Percentiles rank a stretch among this genome's conserved stretches.
Conservation (phyloP, 2,113 vertebrate genomes). For the Urocitellus parryii region DNA sequence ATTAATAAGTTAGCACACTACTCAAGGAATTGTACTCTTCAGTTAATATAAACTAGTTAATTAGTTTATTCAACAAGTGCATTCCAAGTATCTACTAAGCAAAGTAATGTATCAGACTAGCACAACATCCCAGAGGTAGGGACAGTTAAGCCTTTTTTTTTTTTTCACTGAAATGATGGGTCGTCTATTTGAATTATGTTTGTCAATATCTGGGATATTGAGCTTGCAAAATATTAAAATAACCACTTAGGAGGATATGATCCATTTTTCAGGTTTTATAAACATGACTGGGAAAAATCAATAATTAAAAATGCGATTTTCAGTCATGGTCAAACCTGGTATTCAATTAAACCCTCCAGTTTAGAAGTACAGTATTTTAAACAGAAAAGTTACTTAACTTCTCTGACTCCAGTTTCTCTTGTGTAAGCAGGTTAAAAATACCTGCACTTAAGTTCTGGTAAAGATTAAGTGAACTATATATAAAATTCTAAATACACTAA, state of each 20-base stretch:
- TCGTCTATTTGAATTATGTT: slow-evolving; percentile 36
- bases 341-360: background rate
- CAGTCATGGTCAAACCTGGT: background rate
- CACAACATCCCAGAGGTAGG: too few relatives aligned
- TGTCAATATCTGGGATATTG: slow-evolving; percentile 30
- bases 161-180: slow-evolving; percentile 14
- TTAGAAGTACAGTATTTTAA: background rate
- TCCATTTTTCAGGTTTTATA: slow-evolving; percentile 51
- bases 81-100: background rate
- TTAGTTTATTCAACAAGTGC: background rate
- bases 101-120: background rate
- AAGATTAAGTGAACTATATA: background rate
- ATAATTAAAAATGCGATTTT: slow-evolving; percentile 1
- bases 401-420: background rate
- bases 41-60: background rate
- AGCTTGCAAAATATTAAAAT: slow-evolving; percentile 54
- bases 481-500: background rate
- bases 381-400: slow-evolving; percentile 17
- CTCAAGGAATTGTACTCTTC: background rate
- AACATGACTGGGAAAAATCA: slow-evolving; percentile 29
- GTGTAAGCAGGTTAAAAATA: background rate
- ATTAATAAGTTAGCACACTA: background rate
- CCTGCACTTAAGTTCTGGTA: background rate
- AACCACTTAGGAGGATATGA: background rate
- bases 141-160: background rate